These are phyloP conservation scores for Somateria mollissima DNA, from an alignment of 2,797 vertebrate genomes.

Conservation along the genomic window DNA sequence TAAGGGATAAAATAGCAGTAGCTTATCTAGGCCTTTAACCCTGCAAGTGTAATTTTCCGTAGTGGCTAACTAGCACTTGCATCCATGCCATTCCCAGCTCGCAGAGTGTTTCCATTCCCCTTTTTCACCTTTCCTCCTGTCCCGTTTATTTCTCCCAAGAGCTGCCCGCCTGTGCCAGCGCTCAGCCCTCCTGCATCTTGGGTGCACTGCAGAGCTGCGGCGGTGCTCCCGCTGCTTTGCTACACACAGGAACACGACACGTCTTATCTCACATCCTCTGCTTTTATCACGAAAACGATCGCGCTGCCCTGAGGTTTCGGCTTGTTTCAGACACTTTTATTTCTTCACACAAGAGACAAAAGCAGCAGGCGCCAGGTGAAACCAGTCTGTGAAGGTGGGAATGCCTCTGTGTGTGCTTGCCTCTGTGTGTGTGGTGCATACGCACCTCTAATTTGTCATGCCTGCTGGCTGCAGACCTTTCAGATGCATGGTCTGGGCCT, in stretches of 20 bases:
- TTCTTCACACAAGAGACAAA: constrained; percentile 4
- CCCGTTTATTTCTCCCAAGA: too few relatives aligned
- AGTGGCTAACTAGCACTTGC: too few relatives aligned
- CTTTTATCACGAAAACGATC: not conserved
- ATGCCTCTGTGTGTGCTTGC: not conserved
- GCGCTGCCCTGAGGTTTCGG: not conserved
- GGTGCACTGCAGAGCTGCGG: not conserved
- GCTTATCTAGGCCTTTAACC: not conserved
- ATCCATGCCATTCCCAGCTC: not conserved
- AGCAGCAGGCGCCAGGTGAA: not conserved
- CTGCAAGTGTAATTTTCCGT: not conserved
- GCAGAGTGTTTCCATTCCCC: not conserved
- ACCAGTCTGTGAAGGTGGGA: not conserved
- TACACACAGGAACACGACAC: not conserved
- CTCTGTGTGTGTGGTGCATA: too few relatives aligned
- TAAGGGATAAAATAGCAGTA: not conserved
- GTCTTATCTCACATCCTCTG: not conserved
- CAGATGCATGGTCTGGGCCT: not conserved
- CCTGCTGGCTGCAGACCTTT: not conserved
- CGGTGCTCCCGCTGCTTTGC: not conserved
- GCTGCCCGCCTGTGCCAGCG: not conserved
- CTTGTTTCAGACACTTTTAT: constrained; percentile 8
- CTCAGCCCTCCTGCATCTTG: not conserved
- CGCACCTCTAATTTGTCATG: not conserved
- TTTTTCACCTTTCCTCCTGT: not conserved